Evolutionary conservation across 2,113 vertebrate genomes (phyloP).

Genomic region (Phalacrocorax pelagicus): DNA sequence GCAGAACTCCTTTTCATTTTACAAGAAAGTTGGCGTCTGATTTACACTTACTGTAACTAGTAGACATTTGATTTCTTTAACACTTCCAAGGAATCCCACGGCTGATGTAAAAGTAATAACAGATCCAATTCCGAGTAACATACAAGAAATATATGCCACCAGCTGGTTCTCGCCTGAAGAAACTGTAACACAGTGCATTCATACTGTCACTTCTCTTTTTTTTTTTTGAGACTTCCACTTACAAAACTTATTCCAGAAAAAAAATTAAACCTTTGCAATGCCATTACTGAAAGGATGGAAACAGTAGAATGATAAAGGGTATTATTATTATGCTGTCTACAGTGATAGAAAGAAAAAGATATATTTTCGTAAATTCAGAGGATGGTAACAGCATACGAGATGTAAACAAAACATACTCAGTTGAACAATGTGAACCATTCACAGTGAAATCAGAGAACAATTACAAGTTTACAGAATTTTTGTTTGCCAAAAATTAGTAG

Average conservation of each 20-base stretch:
- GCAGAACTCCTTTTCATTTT: background rate
- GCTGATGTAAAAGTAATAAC: constrained; percentile 22
- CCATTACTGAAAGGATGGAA: background rate
- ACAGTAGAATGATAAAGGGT: background rate
- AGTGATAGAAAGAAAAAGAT: background rate
- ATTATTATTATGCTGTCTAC: background rate
- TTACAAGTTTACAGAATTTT: background rate
- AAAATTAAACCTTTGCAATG: background rate
- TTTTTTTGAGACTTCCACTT: background rate
- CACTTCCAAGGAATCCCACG: constrained; percentile 34
- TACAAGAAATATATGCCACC: background rate
- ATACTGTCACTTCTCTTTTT: background rate
- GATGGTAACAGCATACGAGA: background rate
- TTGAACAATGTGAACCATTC: background rate
- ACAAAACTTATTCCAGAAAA: background rate
- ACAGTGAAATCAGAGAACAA: background rate
- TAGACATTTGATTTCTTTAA: constrained; percentile 35
- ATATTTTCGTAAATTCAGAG: background rate
- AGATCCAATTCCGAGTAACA: constrained; percentile 29
- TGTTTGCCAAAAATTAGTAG: background rate
- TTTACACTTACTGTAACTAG: constrained; percentile 30
- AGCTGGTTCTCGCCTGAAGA: background rate
- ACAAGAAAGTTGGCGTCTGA: background rate
- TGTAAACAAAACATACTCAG: background rate
- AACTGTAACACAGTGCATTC: background rate